Conservation (phyloP, 2,888 invertebrate genomes). For the Ennomos quercinarius region DNA sequence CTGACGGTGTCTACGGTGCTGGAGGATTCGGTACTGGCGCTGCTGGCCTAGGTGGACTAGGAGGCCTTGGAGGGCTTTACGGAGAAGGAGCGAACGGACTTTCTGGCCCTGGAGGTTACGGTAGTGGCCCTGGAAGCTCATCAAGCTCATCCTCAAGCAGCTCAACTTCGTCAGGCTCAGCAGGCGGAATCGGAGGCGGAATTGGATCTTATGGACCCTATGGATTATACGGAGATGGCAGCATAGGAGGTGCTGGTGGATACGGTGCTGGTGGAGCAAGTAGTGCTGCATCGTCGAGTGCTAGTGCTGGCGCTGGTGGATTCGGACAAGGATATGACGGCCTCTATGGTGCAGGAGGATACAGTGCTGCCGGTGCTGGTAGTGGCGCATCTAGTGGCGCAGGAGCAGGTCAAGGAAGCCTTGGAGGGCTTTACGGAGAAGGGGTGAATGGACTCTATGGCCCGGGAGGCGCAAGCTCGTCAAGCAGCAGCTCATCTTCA, state of each 20-base stretch:
- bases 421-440: too few relatives aligned
- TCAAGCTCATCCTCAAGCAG: neutral
- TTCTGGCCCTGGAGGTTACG: constrained; percentile 11
- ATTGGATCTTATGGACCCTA: constrained; percentile 10
- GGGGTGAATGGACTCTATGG: too few relatives aligned
- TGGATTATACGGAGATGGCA: neutral
- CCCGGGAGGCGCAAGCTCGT: too few relatives aligned
- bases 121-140: neutral
- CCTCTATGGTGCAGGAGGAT: too few relatives aligned
- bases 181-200: constrained; percentile 7
- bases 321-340: too few relatives aligned
- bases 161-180: neutral
- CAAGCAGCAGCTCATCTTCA: too few relatives aligned
- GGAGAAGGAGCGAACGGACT: neutral
- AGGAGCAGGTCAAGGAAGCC: too few relatives aligned
- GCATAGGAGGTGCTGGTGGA: neutral
- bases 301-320: constrained; percentile 1
- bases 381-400: too few relatives aligned
- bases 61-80: too few relatives aligned
- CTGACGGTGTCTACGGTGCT: too few relatives aligned
- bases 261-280: neutral
- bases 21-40: too few relatives aligned
- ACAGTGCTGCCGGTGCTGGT: neutral
- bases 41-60: too few relatives aligned
- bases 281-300: neutral